These are phyloP conservation scores for Lepus timidus DNA, from an alignment of 2,113 vertebrate species.

Conservation along the genomic window DNA sequence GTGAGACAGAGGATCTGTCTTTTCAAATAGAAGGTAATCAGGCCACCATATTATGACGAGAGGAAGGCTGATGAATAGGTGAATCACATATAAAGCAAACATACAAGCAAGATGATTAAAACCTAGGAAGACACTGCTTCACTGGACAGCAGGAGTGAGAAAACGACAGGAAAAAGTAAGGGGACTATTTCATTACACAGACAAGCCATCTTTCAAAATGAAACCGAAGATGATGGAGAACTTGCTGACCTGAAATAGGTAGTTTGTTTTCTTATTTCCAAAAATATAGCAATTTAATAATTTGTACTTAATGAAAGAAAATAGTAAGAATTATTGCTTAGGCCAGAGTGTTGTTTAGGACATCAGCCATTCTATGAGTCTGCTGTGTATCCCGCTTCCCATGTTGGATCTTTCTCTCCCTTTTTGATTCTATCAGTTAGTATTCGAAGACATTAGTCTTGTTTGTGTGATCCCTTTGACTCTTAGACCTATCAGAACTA, in stretches of 20 bases:
- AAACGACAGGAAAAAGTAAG: neutral
- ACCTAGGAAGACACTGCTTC: neutral
- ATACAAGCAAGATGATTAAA: neutral
- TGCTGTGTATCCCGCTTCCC: too few species aligned
- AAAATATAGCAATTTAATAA: too few species aligned
- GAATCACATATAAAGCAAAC: neutral
- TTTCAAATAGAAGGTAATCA: neutral
- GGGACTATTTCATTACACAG: neutral
- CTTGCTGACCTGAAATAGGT: neutral
- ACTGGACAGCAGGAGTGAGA: neutral
- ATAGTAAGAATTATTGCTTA: neutral
- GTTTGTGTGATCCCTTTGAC: too few species aligned
- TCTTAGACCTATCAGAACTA: too few species aligned
- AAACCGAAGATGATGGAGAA: neutral
- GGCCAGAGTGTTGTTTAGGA: too few species aligned
- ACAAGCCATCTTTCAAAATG: neutral
- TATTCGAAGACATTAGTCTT: too few species aligned
- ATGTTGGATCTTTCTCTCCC: too few species aligned
- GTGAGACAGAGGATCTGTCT: neutral
- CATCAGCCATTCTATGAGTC: too few species aligned
- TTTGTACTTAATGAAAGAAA: neutral
- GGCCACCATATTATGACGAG: neutral
- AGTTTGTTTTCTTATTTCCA: neutral
- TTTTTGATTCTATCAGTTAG: too few species aligned
- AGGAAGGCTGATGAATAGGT: neutral